Conservation (phyloP, 2,797 vertebrate genomes). For the Rousettus madagascariensis region DNA sequence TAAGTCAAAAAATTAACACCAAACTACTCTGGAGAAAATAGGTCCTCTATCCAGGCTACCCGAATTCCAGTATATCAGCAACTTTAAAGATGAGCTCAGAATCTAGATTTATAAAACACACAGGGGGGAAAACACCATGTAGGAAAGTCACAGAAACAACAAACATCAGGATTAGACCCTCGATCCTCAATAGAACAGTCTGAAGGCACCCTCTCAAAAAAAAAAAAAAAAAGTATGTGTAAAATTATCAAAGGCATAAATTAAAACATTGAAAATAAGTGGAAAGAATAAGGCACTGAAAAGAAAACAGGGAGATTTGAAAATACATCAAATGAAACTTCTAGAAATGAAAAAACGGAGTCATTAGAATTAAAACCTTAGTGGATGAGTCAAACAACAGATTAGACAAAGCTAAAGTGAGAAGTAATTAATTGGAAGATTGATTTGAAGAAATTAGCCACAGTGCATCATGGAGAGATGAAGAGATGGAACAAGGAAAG, state of each 20-base stretch:
- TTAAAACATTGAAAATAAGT: background rate
- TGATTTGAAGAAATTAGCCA: background rate
- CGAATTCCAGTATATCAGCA: background rate
- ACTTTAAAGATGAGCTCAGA: background rate
- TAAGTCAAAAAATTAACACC: background rate
- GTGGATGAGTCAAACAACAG: background rate
- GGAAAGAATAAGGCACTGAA: background rate
- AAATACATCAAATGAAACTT: background rate
- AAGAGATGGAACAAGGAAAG: background rate
- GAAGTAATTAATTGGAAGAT: background rate
- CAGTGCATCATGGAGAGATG: background rate
- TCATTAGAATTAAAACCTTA: background rate
- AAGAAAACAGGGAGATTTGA: background rate
- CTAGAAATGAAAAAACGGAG: background rate
- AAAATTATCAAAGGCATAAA: background rate
- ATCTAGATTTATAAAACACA: background rate
- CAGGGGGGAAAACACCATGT: fast-evolving
- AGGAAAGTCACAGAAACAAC: background rate
- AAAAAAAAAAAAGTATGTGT: background rate
- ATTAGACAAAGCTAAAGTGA: background rate
- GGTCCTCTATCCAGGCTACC: background rate
- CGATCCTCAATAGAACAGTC: background rate
- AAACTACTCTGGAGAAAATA: background rate
- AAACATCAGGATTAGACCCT: background rate
- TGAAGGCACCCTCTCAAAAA: background rate